Evolutionary conservation across 2,797 vertebrate genomes (phyloP).

Genomic region (Pempheris klunzingeri): DNA sequence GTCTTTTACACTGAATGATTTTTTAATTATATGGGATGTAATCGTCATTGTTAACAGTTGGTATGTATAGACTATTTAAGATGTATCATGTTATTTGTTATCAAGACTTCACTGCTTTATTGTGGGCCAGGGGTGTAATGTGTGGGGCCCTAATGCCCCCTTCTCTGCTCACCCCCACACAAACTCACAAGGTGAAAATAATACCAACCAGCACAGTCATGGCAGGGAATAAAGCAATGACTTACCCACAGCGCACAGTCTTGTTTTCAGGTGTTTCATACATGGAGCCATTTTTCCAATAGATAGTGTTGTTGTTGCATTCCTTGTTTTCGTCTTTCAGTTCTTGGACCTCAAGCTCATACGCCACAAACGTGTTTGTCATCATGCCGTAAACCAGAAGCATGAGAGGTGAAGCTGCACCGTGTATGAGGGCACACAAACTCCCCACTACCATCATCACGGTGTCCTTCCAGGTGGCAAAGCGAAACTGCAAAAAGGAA

Average conservation of each 20-base stretch:
- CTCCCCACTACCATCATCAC: conserved; percentile 91
- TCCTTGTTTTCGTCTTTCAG: conserved; percentile 88
- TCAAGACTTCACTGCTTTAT: too few species aligned
- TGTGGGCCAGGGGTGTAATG: too few species aligned
- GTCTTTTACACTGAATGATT: too few species aligned
- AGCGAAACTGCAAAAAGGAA: conserved; percentile 87
- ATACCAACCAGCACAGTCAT: too few species aligned
- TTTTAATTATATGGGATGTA: too few species aligned
- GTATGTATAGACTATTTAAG: too few species aligned
- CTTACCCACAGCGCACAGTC: conserved; percentile 83
- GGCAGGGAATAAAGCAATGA: conserved; percentile 18
- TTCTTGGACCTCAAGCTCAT: conserved; percentile 91
- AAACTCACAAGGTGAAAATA: too few species aligned
- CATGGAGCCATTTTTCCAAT: conserved; percentile 88
- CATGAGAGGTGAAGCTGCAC: conserved; percentile 89
- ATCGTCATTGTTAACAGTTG: too few species aligned
- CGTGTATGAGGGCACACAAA: conserved; percentile 91
- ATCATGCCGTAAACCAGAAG: conserved; percentile 92
- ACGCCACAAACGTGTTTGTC: conserved; percentile 93
- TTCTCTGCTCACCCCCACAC: too few species aligned
- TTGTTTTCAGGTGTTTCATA: conserved; percentile 71
- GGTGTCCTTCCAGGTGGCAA: conserved; percentile 88
- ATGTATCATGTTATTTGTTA: too few species aligned
- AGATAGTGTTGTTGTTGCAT: conserved; percentile 90
- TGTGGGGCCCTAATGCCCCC: too few species aligned